Evolutionary conservation across 2,113 vertebrate species (phyloP), one percentile per base, ranked within the genome.

Genomic region (Vireo altiloquus): DNA sequence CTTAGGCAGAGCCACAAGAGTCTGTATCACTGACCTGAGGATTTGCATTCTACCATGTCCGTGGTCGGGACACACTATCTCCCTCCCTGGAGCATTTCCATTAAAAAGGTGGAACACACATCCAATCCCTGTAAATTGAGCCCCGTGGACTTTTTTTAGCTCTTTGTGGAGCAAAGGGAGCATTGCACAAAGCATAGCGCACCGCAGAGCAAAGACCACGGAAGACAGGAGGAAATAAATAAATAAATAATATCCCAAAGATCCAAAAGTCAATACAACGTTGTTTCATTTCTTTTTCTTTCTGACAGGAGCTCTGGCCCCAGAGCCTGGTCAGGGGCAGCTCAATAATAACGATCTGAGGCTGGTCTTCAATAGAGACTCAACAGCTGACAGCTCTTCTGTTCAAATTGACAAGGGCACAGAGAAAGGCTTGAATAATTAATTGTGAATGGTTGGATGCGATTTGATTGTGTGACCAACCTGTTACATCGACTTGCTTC

Each of bases 311-410:
- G 28, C 69, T n/a, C 30, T 87, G 92, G 95, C 82, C 64, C 75
- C 30, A 10, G 81, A 94, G 87, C 40, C 78, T 89, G 71, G 64
- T 82, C 87, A 91, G 90, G 37, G 83, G 61, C 49, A 66, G 71
- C 87, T 98, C 97, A 98, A 98, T 97, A 98, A 97, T 95, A 98
- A 97, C 15, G 79, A 97, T 97, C 91, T 90, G 27, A 92, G 93
- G 89, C 70, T 89, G 85, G 87, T 95, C 85, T 95, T 59, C 91
- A 96, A 90, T 14, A 94, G 95, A 93, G 89, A 94, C 91, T 80
- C 82, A 80, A 69, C 86, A 92, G 77, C 89, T 95, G 95, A 95
- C 96, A 96, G 37, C 92, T 94, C 78, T 72, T 96, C 96, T 93
- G 93, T 97, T 97, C 96, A 94, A 97, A 96, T 40, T 97, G 98